Percentiles rank a stretch among this genome's conserved stretches.
These are phyloP conservation scores for Fukomys damarensis DNA, from an alignment of 2,113 vertebrate genomes.

Conservation along the genomic window DNA sequence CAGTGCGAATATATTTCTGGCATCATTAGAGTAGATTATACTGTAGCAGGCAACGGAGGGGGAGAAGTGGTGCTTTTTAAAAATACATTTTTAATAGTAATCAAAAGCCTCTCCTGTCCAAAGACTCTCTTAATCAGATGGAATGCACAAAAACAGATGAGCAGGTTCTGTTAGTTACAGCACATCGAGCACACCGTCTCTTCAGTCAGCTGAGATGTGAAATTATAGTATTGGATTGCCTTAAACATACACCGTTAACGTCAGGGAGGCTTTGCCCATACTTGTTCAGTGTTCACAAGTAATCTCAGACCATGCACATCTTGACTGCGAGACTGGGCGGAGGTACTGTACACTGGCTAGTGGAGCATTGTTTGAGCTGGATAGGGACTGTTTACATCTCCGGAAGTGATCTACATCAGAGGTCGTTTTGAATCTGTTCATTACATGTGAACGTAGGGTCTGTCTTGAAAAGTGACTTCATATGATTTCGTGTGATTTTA, in stretches of 20 bases:
- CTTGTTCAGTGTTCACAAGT: background rate
- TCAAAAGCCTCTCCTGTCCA: conserved; percentile 12
- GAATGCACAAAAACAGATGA: background rate
- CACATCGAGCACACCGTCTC: background rate
- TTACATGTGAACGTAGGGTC: conserved; percentile 50
- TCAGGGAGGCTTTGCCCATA: background rate
- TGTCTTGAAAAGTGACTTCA: background rate
- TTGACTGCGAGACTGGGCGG: conserved; percentile 25
- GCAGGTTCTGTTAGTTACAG: background rate
- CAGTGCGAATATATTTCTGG: conserved; percentile 39
- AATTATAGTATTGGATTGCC: background rate
- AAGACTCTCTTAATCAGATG: background rate
- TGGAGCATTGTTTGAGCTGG: conserved; percentile 7
- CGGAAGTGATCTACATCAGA: background rate
- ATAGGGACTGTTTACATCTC: conserved; percentile 36
- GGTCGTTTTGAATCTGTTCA: conserved; percentile 39
- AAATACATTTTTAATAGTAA: conserved; percentile 41
- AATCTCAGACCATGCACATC: background rate
- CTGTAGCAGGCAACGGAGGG: conserved; percentile 14
- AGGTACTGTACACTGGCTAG: background rate
- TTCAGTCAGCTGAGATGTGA: background rate
- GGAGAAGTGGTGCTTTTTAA: background rate
- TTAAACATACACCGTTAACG: conserved; percentile 34
- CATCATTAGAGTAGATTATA: conserved; percentile 12
- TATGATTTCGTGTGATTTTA: background rate